Percentiles rank a stretch among this genome's conserved stretches.
Evolutionary conservation across 2,888 invertebrate genomes (phyloP).

Genomic region (Drosophila bunnanda): DNA sequence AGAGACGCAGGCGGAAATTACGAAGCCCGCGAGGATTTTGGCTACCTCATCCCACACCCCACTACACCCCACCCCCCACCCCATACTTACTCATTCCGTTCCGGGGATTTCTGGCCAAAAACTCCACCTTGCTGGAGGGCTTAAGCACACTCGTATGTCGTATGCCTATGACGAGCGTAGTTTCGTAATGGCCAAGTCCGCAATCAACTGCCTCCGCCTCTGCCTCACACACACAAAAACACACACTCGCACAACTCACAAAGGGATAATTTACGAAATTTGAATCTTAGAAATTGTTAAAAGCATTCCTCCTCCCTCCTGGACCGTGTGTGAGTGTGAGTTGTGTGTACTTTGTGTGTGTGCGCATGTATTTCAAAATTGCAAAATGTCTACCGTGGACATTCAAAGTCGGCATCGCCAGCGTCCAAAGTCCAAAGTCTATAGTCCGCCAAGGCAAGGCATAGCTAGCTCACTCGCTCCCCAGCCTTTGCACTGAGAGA

Average conservation of each 20-base stretch:
- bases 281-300: constrained; percentile 81
- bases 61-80: background rate
- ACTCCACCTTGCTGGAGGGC: constrained; percentile 28
- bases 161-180: constrained; percentile 35
- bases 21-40: constrained; percentile 28
- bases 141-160: constrained; percentile 17
- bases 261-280: constrained; percentile 82
- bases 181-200: constrained; percentile 48
- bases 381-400: constrained; percentile 80
- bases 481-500: background rate
- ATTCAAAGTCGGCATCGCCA: constrained; percentile 67
- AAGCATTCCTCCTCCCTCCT: constrained; percentile 67
- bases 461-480: background rate
- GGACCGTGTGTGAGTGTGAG: constrained; percentile 16
- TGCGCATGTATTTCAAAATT: constrained; percentile 80
- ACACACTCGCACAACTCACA: constrained; percentile 60
- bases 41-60: background rate
- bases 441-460: constrained; percentile 30
- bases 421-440: constrained; percentile 31
- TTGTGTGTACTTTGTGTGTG: constrained; percentile 51
- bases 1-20: constrained; percentile 43
- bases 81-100: background rate
- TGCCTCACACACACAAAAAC: constrained; percentile 1
- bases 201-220: constrained; percentile 30
- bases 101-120: constrained; percentile 11